Evolutionary conservation across 2,888 invertebrate genomes (phyloP), one percentile per base, ranked within the genome.

Genomic region (Crepidodera aurea): DNA sequence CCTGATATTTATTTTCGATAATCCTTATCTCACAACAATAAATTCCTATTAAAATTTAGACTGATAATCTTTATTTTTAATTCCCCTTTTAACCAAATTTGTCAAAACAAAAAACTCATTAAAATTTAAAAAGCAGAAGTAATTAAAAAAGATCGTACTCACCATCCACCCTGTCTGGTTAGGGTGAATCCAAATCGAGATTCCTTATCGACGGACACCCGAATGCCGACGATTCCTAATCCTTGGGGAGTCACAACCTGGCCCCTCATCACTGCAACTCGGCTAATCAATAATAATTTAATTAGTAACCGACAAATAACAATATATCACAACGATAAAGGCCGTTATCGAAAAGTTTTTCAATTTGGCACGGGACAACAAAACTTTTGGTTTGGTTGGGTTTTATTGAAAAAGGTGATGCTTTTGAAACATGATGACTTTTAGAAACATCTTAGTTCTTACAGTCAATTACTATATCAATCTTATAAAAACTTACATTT

Each of bases 251-350:
- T 93, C 72, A 96, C 90, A 78, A 99, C 97, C 84, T 94, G 93
- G 72, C 99, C 99, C 78, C 98, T 90, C 88, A 99, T 96, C 81
- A 99, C 98, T 78, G 98, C 96, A 77, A 96, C 98, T 81, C 98
- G 95, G 86, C 98, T 99, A 89, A 60, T 56, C 55, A 62, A 67
- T 62, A 64, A 29, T 34, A 56, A 56, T 64, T 66, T 69, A 69
- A 72, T 60, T 60, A 66, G 60, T 51, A 64, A 61, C 25, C 29
- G 44, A 25, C 39, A 37, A 53, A 46, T 32, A 54, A 53, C 60
- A 37, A 62, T 37, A 62, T 18, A 63, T 63, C 29, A 53, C 32
- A 51, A 42, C 13, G 37, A 62, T 53, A 48, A 55, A 46, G 51
- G 48, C 27, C 27, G 12, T 18, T 22, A 12, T 40, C 22, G 40